Percentiles rank a stretch among this genome's conserved stretches.
Conservation (phyloP, 2,113 vertebrate species). For the Prinia subflava region DNA sequence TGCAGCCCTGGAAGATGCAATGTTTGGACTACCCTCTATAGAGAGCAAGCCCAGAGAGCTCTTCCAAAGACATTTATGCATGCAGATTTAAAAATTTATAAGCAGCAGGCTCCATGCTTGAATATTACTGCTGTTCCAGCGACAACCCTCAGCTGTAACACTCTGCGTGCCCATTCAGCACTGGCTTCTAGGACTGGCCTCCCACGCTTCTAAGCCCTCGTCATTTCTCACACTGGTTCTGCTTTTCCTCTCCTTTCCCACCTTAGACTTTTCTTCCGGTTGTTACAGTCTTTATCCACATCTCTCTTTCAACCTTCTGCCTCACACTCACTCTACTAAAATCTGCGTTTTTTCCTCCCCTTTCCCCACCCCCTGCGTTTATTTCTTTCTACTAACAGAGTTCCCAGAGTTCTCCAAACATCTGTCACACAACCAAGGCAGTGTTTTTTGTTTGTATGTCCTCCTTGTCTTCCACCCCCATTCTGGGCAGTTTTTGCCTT, state of each 20-base stretch:
- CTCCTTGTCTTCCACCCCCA: neutral
- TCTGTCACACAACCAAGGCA: neutral
- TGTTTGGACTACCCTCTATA: neutral
- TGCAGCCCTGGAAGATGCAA: neutral
- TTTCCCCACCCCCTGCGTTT: rapidly evolving
- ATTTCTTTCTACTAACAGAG: neutral
- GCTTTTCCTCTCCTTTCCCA: neutral
- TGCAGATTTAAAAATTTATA: neutral
- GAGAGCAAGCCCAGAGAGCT: neutral
- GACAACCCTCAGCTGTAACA: neutral
- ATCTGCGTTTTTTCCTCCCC: neutral
- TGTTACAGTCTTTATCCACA: neutral
- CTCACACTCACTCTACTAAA: neutral
- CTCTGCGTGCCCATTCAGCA: neutral
- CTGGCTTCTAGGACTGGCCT: neutral
- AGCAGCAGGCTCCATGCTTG: neutral
- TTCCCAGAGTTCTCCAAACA: neutral
- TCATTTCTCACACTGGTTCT: neutral
- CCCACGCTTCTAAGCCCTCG: neutral
- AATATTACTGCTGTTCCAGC: neutral
- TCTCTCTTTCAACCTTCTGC: neutral
- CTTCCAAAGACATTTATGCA: neutral
- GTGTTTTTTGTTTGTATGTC: neutral
- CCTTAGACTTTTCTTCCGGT: neutral
- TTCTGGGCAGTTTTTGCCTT: neutral